Base-by-base conservation (phyloP, 2,888 invertebrate genomes). In the Amiota mariae region DNA sequence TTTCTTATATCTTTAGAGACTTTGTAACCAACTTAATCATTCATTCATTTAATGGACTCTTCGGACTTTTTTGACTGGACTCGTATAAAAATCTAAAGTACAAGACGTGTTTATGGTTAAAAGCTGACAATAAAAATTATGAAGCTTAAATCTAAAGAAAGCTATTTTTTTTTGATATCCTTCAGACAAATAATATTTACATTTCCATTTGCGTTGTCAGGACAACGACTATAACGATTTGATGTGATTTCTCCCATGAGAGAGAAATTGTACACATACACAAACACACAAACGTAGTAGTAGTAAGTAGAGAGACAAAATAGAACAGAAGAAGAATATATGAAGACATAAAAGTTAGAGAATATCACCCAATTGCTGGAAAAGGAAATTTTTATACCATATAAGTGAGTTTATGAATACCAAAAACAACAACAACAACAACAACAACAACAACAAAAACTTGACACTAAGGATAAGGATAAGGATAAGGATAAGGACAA, bases 181-280 rank as follows among this genome's bases (percentile, higher is more conserved):
- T 36, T 36, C 80, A 81, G 77, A 80, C 81, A 82, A 84, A 87
- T 86, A 87, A 86, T 86, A 87, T 85, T 86, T 86, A 84, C 87
- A 86, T 86, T 86, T 85, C 49, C 77, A 75, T 82, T 78, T 46
- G 13, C 13, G 24, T 24, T 51, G 15, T 49, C 12, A 15, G n/a
- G 67, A 18, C 51, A 66, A 68, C 51, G 76, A 77, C 77, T 0
- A 78, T 76, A 80, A 78, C 79, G 73, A 75, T 81, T 81, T 81
- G 80, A 84, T 81, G 80, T 79, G 80, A 81, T 82, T 76, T 74
- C 78, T 79, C 85, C 79, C 82, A 63, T 18, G 75, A 48, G 81
- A 77, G 79, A 48, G n/a, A 46, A 46, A 36, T 36, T 36, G 36
- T 36, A 36, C 36, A 36, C 36, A 36, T 46, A n/a, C n/a, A n/a